A percentile compares a stretch with the other conserved stretches of the same genome.
phyloP scores from a whole-genome alignment of 2,888 invertebrate genomes.

The Zelleria hepariella region DNA sequence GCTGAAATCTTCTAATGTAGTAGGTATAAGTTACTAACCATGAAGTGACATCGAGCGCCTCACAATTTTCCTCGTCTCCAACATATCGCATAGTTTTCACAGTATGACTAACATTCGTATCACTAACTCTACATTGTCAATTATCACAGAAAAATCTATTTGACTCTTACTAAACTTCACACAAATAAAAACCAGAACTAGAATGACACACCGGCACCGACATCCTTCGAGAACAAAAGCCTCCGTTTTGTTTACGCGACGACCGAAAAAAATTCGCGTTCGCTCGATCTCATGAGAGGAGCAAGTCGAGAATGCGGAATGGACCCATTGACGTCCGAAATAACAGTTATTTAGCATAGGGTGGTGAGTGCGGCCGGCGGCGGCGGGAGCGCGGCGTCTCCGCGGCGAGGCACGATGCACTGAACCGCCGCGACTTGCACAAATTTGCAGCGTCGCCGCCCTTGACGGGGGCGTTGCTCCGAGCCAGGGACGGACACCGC shows the following conservation, averaged over 20 bases:
- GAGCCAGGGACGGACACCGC: conserved; percentile 65
- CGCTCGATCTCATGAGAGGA: conserved; percentile 30
- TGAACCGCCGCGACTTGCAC: conserved; percentile 67
- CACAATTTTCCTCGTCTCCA: conserved; percentile 58
- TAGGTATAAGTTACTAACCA: conserved; percentile 37
- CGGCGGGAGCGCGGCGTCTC: conserved; percentile 59
- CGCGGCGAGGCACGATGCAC: conserved; percentile 71
- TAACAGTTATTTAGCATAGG: conserved; percentile 67
- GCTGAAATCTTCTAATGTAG: too few relatives aligned
- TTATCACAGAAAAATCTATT: conserved; percentile 27
- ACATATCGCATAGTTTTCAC: conserved; percentile 46
- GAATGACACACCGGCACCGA: conserved; percentile 19
- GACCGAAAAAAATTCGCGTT: conserved; percentile 19
- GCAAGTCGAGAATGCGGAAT: conserved; percentile 61
- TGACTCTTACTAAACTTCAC: conserved; percentile 14
- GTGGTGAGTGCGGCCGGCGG: conserved; percentile 37
- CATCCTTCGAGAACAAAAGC: conserved; percentile 34
- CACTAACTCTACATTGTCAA: conserved; percentile 48
- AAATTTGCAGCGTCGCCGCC: conserved; percentile 72
- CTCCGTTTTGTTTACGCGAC: conserved; percentile 30
- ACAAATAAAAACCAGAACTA: conserved; percentile 26
- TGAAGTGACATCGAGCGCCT: conserved; percentile 58
- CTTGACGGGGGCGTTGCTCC: conserved; percentile 73
- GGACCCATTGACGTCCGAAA: conserved; percentile 65
- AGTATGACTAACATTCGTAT: conserved; percentile 44